Evolutionary conservation across 1,140 invertebrate genomes (phyloP), one percentile per base, ranked within the genome.

Genomic region (Gonatopus flavifemur): DNA sequence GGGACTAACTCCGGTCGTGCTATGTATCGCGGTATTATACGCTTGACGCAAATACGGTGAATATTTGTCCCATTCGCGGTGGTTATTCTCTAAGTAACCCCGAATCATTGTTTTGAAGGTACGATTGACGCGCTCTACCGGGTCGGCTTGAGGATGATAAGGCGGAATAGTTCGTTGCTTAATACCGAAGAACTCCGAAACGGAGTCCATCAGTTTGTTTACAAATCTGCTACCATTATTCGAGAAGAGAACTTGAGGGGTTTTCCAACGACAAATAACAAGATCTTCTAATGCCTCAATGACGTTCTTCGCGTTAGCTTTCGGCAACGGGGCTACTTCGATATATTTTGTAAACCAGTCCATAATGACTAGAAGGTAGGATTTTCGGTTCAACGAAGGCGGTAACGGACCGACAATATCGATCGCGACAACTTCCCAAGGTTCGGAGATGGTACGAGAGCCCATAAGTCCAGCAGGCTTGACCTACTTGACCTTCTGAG

Each of bases 321-420:
- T 32, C 4, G 36, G 24, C 8, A 54, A 9, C 2, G 52, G 32
- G 5, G 31, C 3, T 6, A 36, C 15, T 19, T 55, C 59, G 19
- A 58, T 43, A 52, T 52, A 76, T 40, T 69, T 69, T 2, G 59
- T 67, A 41, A 72, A 69, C 16, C 59, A 51, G 55, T 77, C 70
- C 12, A 63, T 53, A 1, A 69, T 18, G 1, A 75, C 66, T 1
- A 76, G 31, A 1, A 74, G 38, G 45, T 66, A 72, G n/a, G 42
- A 32, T 40, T 63, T 54, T 24, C 69, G 67, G 19, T 28, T 21
- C 15, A 39, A 46, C 4, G 57, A 67, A 1, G 31, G 33, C 2
- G 70, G 72, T 0, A 70, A 62, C 1, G 55, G 51, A 18, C 74
- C 73, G 28, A 69, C 60, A 3, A 69, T 31, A 53, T 75, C 68